Evolutionary conservation across 92 coral and sea anemone species (phyloP).

Genomic region (Porites evermanni): DNA sequence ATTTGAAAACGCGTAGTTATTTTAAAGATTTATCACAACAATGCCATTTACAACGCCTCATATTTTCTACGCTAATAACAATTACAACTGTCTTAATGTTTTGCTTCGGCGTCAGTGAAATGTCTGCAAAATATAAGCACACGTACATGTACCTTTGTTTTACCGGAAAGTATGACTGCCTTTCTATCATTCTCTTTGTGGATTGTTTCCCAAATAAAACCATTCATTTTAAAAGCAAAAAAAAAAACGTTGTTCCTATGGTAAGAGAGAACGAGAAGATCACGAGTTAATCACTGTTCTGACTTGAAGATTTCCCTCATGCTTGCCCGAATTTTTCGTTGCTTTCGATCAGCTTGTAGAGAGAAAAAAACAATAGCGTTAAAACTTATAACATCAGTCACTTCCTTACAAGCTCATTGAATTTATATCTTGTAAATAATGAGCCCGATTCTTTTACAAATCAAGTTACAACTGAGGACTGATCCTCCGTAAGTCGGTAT

Average conservation of each 20-base stretch:
- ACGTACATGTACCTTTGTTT: not conserved
- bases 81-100: not conserved
- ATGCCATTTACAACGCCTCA: not conserved
- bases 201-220: not conserved
- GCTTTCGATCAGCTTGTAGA: too few relatives aligned
- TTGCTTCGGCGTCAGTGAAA: not conserved
- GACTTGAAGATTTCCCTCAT: not conserved
- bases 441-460: too few relatives aligned
- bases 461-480: too few relatives aligned
- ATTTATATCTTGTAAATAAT: too few relatives aligned
- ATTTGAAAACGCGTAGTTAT: not conserved
- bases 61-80: not conserved
- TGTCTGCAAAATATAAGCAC: not conserved
- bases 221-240: not conserved
- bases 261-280: not conserved
- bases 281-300: not conserved
- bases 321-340: too few relatives aligned
- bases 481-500: too few relatives aligned
- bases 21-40: not conserved
- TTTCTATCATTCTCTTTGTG: not conserved
- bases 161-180: constrained; percentile 2
- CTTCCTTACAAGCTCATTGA: too few relatives aligned
- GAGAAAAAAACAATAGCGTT: not conserved
- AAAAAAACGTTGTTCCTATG: too few relatives aligned
- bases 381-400: not conserved